A percentile compares a stretch with the other conserved stretches of the same genome.
These are phyloP conservation scores for Planococcus citri DNA, from an alignment of 1,140 invertebrate species.

Conservation along the genomic window DNA sequence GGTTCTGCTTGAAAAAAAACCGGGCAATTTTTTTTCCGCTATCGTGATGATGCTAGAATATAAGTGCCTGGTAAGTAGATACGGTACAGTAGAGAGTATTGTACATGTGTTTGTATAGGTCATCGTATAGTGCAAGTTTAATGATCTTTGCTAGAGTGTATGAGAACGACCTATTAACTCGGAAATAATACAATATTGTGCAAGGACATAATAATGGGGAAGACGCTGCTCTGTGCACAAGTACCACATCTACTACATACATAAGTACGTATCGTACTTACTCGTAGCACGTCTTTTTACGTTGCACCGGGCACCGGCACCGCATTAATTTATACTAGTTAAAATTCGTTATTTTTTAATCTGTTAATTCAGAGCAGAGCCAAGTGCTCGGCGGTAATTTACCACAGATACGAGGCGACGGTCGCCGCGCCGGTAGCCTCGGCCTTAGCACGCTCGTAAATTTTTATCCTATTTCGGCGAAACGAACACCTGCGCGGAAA, in stretches of 20 bases:
- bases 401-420: neutral
- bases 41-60: too few relatives aligned
- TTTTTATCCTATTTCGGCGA: too few relatives aligned
- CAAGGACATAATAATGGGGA: slow-evolving; percentile 1
- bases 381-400: neutral
- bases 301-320: neutral
- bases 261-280: too few relatives aligned
- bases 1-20: too few relatives aligned
- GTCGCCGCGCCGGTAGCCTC: too few relatives aligned
- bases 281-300: neutral
- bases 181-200: slow-evolving; percentile 3
- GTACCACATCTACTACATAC: too few relatives aligned
- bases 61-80: too few relatives aligned
- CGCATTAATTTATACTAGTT: neutral
- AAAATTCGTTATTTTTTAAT: neutral
- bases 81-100: too few relatives aligned
- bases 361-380: neutral
- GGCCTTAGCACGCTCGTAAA: too few relatives aligned
- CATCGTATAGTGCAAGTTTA: neutral
- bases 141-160: neutral
- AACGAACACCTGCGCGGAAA: too few relatives aligned
- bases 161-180: slow-evolving; percentile 2
- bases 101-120: neutral
- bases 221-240: too few relatives aligned
- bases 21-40: too few relatives aligned